Conservation (phyloP, 2,888 invertebrate species). For the Drosophila pegasa region DNA sequence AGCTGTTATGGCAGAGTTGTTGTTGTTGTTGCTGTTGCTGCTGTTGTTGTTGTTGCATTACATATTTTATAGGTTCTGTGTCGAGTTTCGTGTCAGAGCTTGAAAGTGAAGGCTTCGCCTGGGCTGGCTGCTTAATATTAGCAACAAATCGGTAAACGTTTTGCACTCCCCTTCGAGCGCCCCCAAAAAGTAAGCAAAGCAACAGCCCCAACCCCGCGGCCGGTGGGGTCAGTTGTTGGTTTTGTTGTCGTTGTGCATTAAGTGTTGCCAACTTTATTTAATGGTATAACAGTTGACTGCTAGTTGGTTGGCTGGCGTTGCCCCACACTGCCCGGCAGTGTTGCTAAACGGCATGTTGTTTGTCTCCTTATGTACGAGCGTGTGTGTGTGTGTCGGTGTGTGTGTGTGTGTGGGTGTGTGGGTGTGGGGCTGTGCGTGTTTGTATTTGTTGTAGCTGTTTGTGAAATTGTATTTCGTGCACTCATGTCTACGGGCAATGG, state of each 20-base stretch:
- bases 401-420: constrained; percentile 25
- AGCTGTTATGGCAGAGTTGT: constrained; percentile 4
- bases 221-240: constrained; percentile 49
- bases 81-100: constrained; percentile 30
- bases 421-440: constrained; percentile 29
- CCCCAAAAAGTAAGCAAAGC: constrained; percentile 33
- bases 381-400: constrained; percentile 26
- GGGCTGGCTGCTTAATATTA: constrained; percentile 68
- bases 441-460: constrained; percentile 50
- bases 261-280: constrained; percentile 84
- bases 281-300: constrained; percentile 82
- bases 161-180: constrained; percentile 33
- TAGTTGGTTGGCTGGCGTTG: constrained; percentile 60
- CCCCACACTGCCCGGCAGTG: constrained; percentile 52
- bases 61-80: constrained; percentile 61
- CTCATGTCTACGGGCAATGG: constrained; percentile 41
- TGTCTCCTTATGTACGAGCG: constrained; percentile 21
- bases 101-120: constrained; percentile 41
- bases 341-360: constrained; percentile 59
- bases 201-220: background rate
- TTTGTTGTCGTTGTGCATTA: constrained; percentile 77
- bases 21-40: constrained; percentile 8
- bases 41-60: constrained; percentile 38
- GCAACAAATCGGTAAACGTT: constrained; percentile 74
- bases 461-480: constrained; percentile 70